Evolutionary conservation across 2,113 vertebrate genomes (phyloP).

Genomic region (Orycteropus afer): DNA sequence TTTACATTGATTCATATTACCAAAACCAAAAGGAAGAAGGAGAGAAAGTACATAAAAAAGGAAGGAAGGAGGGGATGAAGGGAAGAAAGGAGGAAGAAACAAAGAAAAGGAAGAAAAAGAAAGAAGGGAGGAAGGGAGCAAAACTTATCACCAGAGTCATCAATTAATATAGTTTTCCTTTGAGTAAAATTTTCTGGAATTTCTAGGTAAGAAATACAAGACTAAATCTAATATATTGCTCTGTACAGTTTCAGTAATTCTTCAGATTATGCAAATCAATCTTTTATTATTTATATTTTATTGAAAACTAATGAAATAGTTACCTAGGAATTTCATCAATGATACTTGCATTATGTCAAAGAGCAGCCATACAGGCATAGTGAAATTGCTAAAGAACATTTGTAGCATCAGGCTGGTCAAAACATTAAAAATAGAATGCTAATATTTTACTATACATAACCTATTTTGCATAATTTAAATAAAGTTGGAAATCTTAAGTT

Average conservation of each 20-base stretch:
- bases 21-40: background rate
- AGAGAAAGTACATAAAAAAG: too few relatives aligned
- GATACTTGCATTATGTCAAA: background rate
- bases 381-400: slow-evolving; percentile 7
- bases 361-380: background rate
- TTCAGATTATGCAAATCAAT: background rate
- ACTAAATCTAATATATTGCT: background rate
- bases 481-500: background rate
- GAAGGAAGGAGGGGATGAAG: background rate
- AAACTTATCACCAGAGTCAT: background rate
- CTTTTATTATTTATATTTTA: background rate
- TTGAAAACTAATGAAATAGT: background rate
- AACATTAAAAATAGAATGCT: background rate
- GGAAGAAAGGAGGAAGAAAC: background rate
- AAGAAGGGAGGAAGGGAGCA: background rate
- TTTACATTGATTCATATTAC: background rate
- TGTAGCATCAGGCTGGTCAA: background rate
- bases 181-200: background rate
- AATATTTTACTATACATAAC: background rate
- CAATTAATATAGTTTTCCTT: background rate
- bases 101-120: background rate
- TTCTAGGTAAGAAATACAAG: background rate
- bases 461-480: background rate
- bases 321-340: background rate
- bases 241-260: background rate